Evolutionary conservation across 2,888 invertebrate genomes (phyloP), one percentile per base, ranked within the genome.

Genomic region (Calameuta filiformis): DNA sequence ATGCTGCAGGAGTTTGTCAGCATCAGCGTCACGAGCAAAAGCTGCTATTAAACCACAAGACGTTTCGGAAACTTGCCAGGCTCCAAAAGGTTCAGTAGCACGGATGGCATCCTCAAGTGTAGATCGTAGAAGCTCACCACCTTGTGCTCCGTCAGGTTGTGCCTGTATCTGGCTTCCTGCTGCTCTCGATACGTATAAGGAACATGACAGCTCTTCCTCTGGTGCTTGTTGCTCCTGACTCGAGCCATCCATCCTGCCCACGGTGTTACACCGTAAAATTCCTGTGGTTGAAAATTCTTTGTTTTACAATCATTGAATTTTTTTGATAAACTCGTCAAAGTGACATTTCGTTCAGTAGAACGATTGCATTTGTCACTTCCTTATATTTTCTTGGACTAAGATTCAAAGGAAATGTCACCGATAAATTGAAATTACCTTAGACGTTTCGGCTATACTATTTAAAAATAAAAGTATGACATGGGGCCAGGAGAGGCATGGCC

Each of bases 41-140:
- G 92, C 90, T 0, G 91, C 90, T 15, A 93, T 91, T 12, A 93
- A 79, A 1, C 92, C 93, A 80, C 92, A 92, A 2, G 89, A 87
- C 12, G 92, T 92, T 76, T 90, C 89, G 12, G 89, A 87, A 11
- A 91, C 88, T 37, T 87, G 86, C 90, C 91, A 91, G 3, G 81
- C 78, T 11, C 85, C 88, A 6, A 82, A 30, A 0, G 90, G 90
- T 11, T 87, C 84, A 3, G 87, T 82, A 1, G 83, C 83, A 0
- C 84, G 83, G 12, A 91, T 90, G 15, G 88, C 89, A 37, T 88
- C 88, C 74, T 90, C 90, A 31, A 91, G 84, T 76, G 80, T 86
- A 23, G 83, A 75, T 15, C 85, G 84, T 68, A 86, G 81, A 35
- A 88, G 68, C 73, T 85, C 83, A 37, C 84, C 82, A 56, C 73